Evolutionary conservation across 1,140 invertebrate species (phyloP), one percentile per base, ranked within the genome.

Genomic region (Drosophila tani): DNA sequence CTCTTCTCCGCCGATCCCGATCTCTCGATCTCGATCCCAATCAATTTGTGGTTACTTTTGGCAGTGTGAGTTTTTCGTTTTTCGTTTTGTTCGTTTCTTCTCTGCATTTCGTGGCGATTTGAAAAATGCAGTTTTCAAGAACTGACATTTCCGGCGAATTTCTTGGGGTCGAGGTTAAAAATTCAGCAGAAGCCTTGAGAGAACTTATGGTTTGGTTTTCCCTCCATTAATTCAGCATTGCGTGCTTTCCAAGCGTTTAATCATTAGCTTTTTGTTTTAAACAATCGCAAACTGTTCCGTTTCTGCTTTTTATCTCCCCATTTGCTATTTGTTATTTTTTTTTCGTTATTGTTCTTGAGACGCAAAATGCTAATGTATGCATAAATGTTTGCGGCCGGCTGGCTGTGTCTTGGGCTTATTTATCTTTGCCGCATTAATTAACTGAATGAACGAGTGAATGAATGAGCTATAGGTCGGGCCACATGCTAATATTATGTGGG

Each of bases 391-490:
- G 56, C 68, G 53, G 43, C 50, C 65, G 53, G 41, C 50, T 74
- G 62, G 49, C 77, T 56, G 50, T 57, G 38, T 21, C 60, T 51
- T 66, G 55, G 49, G 63, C 78, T 85, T 88, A 74, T 88, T 91
- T 88, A 87, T 90, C 74, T 88, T 82, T 75, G 78, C 77, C 81
- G 85, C 81, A 84, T 88, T 88, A 74, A 90, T 88, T 88, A 85
- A 53, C 59, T 51, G 69, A 78, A 64, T 63, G 75, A 63, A 75
- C 59, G 53, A 79, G 49, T 62, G 47, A 63, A 75, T 68, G 53
- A 79, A 76, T 76, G 59, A 62, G 58, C 60, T 43, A 73, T 73
- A 75, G 51, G 47, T 55, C 47, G 38, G 63, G 29, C 41, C 57
- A 38, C 66, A 84, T 84, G 75, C 51, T 90, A 85, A 91, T 91